Percentiles rank a stretch among this genome's conserved stretches.
These are phyloP conservation scores for Phoronis australis DNA, from an alignment of 2,888 invertebrate genomes.

Conservation along the genomic window DNA sequence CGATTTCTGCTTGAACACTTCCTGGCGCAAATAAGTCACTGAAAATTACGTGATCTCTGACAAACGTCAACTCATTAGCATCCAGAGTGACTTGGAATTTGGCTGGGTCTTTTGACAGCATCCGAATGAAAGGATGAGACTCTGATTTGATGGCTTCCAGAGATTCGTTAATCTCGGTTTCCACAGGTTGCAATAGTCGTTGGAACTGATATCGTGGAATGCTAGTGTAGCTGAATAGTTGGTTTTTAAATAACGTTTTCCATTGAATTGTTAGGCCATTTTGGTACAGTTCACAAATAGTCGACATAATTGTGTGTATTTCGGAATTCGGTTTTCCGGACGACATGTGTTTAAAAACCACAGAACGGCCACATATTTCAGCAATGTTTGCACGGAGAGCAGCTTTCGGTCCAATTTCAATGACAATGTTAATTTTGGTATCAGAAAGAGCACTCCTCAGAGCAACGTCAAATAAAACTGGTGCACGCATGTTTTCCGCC, in stretches of 20 bases:
- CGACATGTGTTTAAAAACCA: background rate
- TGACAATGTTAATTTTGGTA: constrained; percentile 17
- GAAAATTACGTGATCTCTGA: background rate
- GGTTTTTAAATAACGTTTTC: too few species aligned
- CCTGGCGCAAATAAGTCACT: background rate
- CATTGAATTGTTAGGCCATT: too few species aligned
- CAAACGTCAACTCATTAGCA: background rate
- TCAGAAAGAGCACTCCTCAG: constrained; percentile 3
- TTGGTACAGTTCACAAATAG: too few species aligned
- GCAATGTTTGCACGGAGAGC: constrained; percentile 19
- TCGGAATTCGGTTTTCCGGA: constrained; percentile 3
- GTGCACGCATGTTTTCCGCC: constrained; percentile 24
- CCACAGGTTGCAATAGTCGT: too few species aligned
- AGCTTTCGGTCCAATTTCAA: constrained; percentile 35
- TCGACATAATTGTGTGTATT: background rate
- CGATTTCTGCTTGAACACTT: background rate
- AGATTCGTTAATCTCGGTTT: too few species aligned
- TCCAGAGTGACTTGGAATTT: background rate
- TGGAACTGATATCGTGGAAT: too few species aligned
- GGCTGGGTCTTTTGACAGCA: background rate
- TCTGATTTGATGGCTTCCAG: too few species aligned
- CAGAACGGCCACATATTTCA: constrained; percentile 8
- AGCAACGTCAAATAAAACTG: constrained; percentile 24
- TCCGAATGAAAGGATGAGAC: background rate
- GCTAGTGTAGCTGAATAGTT: too few species aligned